Conservation (phyloP, 2,113 vertebrate species). For the Crotophaga sulcirostris region DNA sequence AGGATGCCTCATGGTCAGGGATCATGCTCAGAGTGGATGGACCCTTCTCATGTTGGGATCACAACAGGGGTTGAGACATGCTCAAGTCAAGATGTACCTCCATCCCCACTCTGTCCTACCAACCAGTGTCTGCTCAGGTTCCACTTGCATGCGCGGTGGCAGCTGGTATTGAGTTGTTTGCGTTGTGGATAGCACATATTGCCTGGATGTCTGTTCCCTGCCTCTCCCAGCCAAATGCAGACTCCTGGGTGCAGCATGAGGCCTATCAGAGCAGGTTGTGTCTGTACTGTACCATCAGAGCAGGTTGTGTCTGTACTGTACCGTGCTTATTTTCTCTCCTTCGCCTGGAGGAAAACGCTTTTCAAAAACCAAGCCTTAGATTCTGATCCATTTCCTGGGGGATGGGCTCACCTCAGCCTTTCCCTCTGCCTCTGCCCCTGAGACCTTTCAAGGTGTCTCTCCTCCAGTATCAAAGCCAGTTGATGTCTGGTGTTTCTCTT, state of each 20-base stretch:
- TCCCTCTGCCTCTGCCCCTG: background rate
- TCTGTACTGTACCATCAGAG: background rate
- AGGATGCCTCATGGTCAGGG: no score
- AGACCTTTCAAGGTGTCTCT: background rate
- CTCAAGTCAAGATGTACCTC: background rate
- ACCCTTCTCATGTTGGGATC: background rate
- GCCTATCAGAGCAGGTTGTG: background rate
- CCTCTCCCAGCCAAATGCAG: background rate
- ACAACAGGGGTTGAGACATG: background rate
- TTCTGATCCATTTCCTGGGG: background rate
- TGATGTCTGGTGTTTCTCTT: background rate
- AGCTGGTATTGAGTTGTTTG: background rate
- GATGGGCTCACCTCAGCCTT: background rate
- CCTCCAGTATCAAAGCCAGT: background rate
- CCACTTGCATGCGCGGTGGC: no score
- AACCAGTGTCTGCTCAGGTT: background rate
- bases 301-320: background rate
- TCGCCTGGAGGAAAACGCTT: background rate
- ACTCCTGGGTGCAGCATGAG: background rate
- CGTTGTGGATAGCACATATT: background rate
- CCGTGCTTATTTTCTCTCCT: background rate
- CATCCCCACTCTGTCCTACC: background rate
- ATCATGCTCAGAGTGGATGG: background rate
- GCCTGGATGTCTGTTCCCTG: background rate
- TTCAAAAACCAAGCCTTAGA: background rate